phyloP scores from a whole-genome alignment of 2,113 vertebrate species.

The Tupaia tana region DNA sequence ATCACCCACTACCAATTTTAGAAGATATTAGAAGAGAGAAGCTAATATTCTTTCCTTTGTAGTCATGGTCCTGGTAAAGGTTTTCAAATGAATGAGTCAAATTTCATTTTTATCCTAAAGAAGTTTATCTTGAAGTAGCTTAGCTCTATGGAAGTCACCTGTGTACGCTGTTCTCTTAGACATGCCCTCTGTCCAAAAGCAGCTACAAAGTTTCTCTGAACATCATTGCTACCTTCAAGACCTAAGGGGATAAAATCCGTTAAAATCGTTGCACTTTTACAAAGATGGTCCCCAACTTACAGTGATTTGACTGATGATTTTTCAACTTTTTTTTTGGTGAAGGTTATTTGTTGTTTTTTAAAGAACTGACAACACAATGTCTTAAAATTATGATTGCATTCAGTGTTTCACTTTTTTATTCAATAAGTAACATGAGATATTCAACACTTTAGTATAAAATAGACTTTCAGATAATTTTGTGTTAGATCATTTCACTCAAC shows the following conservation, averaged over 20 bases:
- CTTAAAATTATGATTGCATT: no score
- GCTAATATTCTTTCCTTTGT: neutral
- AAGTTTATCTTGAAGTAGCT: conserved; percentile 29
- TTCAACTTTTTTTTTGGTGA: no score
- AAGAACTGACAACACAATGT: no score
- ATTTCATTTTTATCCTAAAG: neutral
- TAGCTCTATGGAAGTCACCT: neutral
- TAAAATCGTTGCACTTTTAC: neutral
- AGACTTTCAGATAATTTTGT: no score
- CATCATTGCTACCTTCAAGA: neutral
- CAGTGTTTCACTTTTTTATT: no score
- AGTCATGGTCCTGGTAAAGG: neutral
- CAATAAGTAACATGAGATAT: no score
- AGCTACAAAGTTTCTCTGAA: neutral
- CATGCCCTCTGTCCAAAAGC: neutral
- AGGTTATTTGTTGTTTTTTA: no score
- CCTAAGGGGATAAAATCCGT: neutral
- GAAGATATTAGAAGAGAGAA: conserved; percentile 32
- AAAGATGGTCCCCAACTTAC: no score
- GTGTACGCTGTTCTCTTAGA: neutral
- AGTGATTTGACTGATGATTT: no score
- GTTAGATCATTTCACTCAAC: no score
- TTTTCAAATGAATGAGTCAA: conserved; percentile 8
- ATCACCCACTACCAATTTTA: neutral
- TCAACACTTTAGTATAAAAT: no score